phyloP scores from a whole-genome alignment of 2,888 invertebrate species.

The Meteorus colon region DNA sequence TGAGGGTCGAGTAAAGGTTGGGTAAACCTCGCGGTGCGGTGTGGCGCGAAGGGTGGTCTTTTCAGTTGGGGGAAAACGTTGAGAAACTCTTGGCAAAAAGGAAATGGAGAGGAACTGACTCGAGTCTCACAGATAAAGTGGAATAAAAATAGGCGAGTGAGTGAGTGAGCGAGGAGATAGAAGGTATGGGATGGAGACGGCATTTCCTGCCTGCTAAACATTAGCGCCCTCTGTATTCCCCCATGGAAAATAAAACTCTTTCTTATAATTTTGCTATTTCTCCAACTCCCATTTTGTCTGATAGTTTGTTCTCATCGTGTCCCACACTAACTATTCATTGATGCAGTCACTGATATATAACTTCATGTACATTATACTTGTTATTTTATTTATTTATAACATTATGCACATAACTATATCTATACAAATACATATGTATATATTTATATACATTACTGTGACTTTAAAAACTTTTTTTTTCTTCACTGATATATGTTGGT shows the following conservation, averaged over 20 bases:
- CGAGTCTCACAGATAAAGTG: conserved; percentile 73
- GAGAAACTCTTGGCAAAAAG: conserved; percentile 65
- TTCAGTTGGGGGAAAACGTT: conserved; percentile 38
- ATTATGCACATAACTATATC: not conserved
- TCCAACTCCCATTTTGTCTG: conserved; percentile 40
- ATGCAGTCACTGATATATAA: no score
- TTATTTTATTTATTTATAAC: no score
- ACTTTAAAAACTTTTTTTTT: no score
- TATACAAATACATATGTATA: not conserved
- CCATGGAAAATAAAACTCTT: conserved; percentile 51
- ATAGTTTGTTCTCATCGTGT: conserved; percentile 44
- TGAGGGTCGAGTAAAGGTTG: conserved; percentile 31
- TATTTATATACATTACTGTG: no score
- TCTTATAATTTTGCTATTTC: conserved; percentile 36
- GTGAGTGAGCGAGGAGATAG: conserved; percentile 64
- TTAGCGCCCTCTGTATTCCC: conserved; percentile 71
- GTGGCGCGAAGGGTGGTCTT: conserved; percentile 46
- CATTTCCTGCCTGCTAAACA: conserved; percentile 73
- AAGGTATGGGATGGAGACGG: conserved; percentile 71
- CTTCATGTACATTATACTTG: no score
- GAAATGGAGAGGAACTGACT: conserved; percentile 74
- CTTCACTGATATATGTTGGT: not conserved
- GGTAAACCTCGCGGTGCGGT: conserved; percentile 27
- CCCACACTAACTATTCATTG: not conserved
- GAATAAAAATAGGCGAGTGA: conserved; percentile 73